These are phyloP conservation scores for Lagocephalus sceleratus DNA, from an alignment of 2,797 vertebrate species.

Conservation along the genomic window DNA sequence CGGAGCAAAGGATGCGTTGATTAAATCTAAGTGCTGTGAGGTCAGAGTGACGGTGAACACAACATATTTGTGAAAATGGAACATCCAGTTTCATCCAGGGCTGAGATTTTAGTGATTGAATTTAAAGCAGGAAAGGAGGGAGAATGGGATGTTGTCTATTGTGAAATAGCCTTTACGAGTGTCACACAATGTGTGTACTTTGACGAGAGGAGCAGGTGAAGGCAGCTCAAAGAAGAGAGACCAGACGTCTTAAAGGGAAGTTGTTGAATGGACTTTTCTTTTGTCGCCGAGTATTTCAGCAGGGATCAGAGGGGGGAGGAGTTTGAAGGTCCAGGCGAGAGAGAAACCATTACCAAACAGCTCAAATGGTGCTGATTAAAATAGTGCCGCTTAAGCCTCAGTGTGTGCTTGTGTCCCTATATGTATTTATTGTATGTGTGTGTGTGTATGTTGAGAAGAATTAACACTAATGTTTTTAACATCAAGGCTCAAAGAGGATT, in stretches of 20 bases:
- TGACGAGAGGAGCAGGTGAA: too few relatives aligned
- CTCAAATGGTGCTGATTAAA: slow-evolving; percentile 63
- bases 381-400: slow-evolving; percentile 40
- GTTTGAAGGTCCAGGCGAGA: slow-evolving; percentile 50
- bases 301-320: slow-evolving; percentile 55
- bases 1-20: slow-evolving; percentile 2
- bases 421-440: slow-evolving; percentile 5
- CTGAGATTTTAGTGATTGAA: too few relatives aligned
- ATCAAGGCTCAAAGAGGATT: slow-evolving; percentile 50
- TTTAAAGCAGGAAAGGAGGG: too few relatives aligned
- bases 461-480: slow-evolving; percentile 63
- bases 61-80: slow-evolving; percentile 1
- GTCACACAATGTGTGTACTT: too few relatives aligned
- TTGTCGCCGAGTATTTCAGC: too few relatives aligned
- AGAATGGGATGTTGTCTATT: too few relatives aligned
- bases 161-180: too few relatives aligned
- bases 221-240: too few relatives aligned
- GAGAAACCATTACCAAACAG: slow-evolving; percentile 57
- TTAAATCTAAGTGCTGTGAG: slow-evolving; percentile 19
- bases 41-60: slow-evolving; percentile 41
- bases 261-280: too few relatives aligned
- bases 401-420: slow-evolving; percentile 12
- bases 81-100: too few relatives aligned
- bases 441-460: slow-evolving; percentile 15
- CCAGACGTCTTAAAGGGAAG: too few relatives aligned